A percentile compares a stretch with the other conserved stretches of the same genome.
phyloP scores from a whole-genome alignment of 2,888 invertebrate genomes.

The Amphiduros pacificus region DNA sequence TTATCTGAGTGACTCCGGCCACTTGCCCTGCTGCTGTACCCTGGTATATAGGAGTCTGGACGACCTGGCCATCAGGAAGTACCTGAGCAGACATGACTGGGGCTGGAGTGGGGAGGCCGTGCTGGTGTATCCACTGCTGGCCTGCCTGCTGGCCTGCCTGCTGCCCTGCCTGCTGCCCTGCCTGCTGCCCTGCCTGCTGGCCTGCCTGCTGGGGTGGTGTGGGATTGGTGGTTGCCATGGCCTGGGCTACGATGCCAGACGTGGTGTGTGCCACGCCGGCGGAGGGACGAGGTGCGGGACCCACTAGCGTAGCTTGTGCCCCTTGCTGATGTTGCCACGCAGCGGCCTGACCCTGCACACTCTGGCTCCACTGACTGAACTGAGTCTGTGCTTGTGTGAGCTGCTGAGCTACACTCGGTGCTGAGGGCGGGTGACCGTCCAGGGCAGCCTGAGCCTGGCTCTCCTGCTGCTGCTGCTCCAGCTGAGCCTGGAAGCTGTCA shows the following conservation, averaged over 20 bases:
- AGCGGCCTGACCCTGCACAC: neutral
- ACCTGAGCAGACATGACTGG: no score
- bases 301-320: neutral
- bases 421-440: neutral
- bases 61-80: no score
- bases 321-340: neutral
- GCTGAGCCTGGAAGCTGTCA: neutral
- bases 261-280: neutral
- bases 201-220: neutral
- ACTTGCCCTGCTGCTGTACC: no score
- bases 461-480: neutral
- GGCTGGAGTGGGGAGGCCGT: conserved; percentile 6
- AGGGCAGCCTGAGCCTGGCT: neutral
- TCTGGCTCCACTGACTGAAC: neutral
- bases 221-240: neutral
- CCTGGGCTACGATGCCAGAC: neutral
- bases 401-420: neutral
- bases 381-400: neutral
- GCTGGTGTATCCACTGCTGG: conserved; percentile 11
- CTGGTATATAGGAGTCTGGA: no score
- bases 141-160: neutral
- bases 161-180: no score
- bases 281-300: neutral
- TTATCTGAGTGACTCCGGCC: no score
- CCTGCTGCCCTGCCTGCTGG: neutral